Evolutionary conservation across 2,888 invertebrate genomes (phyloP).

Genomic region (Dolichomitus sp.): DNA sequence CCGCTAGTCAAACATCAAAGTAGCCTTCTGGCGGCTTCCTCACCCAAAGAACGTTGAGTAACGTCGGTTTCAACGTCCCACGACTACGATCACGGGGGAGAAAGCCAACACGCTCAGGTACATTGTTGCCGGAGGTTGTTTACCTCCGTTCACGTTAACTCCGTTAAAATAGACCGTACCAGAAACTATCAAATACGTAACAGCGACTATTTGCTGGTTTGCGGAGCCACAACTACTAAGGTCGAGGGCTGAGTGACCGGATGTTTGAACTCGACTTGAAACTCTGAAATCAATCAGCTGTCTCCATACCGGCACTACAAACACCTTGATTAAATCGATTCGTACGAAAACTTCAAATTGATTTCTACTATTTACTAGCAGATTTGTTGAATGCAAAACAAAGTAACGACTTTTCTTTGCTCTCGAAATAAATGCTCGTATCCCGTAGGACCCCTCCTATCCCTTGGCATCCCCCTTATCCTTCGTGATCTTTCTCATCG

Average conservation of each 20-base stretch:
- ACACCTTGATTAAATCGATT: no score
- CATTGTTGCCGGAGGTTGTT: constrained; percentile 22
- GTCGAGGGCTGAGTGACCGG: constrained; percentile 1
- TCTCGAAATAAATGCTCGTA: no score
- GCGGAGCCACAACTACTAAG: not conserved
- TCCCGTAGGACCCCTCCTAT: no score
- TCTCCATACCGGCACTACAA: not conserved
- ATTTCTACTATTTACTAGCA: no score
- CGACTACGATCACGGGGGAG: not conserved
- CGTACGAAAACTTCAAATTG: no score
- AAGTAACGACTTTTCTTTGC: no score
- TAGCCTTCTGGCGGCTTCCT: constrained; percentile 68
- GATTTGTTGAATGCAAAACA: no score
- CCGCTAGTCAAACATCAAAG: constrained; percentile 56
- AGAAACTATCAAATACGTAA: not conserved
- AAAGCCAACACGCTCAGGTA: not conserved
- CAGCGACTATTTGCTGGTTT: not conserved
- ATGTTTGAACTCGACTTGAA: not conserved
- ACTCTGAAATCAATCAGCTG: not conserved
- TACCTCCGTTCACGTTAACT: constrained; percentile 14
- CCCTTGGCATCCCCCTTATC: no score
- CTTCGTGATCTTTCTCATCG: no score
- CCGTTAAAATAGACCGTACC: not conserved
- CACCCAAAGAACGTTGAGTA: constrained; percentile 35
- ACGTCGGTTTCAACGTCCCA: constrained; percentile 6